Percentiles rank a stretch among this genome's conserved stretches.
Evolutionary conservation across 2,797 vertebrate genomes (phyloP).

Genomic region (Miichthys miiuy): DNA sequence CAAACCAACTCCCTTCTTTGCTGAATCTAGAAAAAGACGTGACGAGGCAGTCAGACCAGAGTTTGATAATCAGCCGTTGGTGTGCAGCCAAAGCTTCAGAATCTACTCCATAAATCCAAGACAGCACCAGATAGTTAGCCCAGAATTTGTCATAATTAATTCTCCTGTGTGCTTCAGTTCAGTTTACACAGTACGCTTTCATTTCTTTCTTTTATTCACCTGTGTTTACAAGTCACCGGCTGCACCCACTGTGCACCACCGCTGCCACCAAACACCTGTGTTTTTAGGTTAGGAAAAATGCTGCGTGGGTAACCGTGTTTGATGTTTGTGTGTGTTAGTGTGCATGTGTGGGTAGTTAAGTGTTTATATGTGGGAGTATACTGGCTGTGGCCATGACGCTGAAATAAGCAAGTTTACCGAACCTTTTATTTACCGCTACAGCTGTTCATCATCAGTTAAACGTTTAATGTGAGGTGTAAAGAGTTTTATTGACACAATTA

Average conservation of each 20-base stretch:
- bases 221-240: background rate
- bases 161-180: background rate
- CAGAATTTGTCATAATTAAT: background rate
- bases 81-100: background rate
- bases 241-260: conserved; percentile 4
- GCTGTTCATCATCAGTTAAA: background rate
- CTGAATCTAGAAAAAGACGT: background rate
- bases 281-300: conserved; percentile 19
- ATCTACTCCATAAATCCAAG: background rate
- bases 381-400: conserved; percentile 8
- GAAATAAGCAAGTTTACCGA: conserved; percentile 2
- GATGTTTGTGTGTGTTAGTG: background rate
- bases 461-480: background rate
- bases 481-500: background rate
- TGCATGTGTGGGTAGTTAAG: background rate
- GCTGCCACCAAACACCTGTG: conserved; percentile 31
- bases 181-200: background rate
- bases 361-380: conserved; percentile 8
- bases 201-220: no score
- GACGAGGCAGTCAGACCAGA: background rate
- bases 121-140: no score
- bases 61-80: background rate
- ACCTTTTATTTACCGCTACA: background rate
- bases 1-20: background rate
- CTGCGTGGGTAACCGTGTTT: background rate